Conservation (phyloP, 2,113 vertebrate genomes). For the Arizona elegans region DNA sequence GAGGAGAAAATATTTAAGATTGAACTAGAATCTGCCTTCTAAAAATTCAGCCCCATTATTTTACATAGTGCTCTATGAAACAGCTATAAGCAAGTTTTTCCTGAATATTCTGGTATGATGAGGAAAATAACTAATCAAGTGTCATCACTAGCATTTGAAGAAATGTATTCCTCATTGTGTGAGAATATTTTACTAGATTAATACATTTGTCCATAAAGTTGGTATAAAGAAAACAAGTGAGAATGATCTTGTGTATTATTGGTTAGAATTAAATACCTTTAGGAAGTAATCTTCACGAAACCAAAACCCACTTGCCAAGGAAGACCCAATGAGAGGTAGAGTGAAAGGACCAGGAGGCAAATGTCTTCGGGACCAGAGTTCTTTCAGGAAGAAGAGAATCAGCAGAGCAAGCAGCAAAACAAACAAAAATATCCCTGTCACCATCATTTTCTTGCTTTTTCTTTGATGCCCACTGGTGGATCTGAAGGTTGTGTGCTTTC, state of each 20-base stretch:
- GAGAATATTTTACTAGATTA: too few species aligned
- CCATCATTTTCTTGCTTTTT: not conserved
- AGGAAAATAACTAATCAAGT: too few species aligned
- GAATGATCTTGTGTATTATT: not conserved
- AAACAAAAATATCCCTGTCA: not conserved
- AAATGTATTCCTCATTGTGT: too few species aligned
- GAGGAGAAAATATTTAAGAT: not conserved
- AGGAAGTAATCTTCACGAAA: not conserved
- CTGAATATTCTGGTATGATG: too few species aligned
- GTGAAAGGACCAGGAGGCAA: slow-evolving; percentile 29
- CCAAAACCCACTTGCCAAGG: slow-evolving; percentile 11
- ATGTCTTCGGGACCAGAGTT: not conserved
- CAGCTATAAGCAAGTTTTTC: too few species aligned
- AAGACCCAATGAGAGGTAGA: slow-evolving; percentile 31
- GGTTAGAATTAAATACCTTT: not conserved
- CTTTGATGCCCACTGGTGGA: not conserved
- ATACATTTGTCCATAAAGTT: not conserved
- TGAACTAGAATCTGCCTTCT: too few species aligned
- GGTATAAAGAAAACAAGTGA: not conserved
- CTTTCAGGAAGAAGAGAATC: not conserved
- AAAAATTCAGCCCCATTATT: too few species aligned
- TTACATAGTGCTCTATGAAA: too few species aligned
- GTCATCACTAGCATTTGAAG: too few species aligned
- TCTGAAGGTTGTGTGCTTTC: too few species aligned
- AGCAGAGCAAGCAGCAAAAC: not conserved